These are phyloP conservation scores for Diorhabda carinulata DNA, from an alignment of 1,140 invertebrate genomes.

Conservation along the genomic window DNA sequence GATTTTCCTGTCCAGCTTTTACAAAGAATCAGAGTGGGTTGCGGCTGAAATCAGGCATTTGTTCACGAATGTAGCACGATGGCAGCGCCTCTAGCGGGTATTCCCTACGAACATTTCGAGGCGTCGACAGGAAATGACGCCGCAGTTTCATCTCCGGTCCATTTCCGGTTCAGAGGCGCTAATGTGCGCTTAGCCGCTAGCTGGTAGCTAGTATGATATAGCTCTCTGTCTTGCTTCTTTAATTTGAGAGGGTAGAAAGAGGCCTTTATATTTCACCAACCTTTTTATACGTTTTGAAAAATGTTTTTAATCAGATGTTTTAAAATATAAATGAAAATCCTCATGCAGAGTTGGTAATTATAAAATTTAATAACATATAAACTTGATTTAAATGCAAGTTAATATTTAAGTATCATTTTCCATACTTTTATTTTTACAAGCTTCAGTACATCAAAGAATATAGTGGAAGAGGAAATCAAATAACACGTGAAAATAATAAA, in stretches of 20 bases:
- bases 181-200: conserved; percentile 35
- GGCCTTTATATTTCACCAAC: background rate
- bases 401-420: too few species aligned
- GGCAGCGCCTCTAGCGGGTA: conserved; percentile 20
- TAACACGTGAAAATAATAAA: too few species aligned
- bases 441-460: too few species aligned
- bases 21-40: conserved; percentile 21
- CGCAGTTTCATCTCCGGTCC: conserved; percentile 51
- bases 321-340: background rate
- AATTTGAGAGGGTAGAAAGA: background rate
- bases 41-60: conserved; percentile 14
- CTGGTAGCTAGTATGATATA: background rate
- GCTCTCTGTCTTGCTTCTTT: conserved; percentile 1
- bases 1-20: conserved; percentile 30
- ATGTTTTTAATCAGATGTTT: background rate
- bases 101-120: conserved; percentile 31
- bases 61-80: conserved; percentile 18
- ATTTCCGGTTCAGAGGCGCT: conserved; percentile 47
- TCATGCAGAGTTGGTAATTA: too few species aligned
- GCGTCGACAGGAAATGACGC: conserved; percentile 49
- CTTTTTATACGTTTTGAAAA: background rate
- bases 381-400: too few species aligned
- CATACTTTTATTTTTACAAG: too few species aligned
- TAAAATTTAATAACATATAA: too few species aligned
- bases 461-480: too few species aligned